Evolutionary conservation across 1,140 invertebrate genomes (phyloP).

Genomic region (Piezodorus guildinii): DNA sequence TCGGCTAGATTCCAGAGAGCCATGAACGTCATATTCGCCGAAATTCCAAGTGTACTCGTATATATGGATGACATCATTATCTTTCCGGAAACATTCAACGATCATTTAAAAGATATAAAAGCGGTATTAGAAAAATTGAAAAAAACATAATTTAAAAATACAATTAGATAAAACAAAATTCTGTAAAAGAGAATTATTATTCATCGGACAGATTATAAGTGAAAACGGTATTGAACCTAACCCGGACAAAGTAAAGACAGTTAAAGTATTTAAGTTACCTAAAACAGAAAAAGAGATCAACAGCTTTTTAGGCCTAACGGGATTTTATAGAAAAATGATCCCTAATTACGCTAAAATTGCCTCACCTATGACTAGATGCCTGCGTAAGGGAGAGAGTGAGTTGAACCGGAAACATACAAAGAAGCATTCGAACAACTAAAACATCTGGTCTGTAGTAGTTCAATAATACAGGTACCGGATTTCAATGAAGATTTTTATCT

Average conservation of each 20-base stretch:
- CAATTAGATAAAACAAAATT: slow-evolving; percentile 30
- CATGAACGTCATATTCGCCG: slow-evolving; percentile 30
- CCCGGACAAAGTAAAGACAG: slow-evolving; percentile 29
- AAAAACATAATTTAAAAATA: slow-evolving; percentile 25
- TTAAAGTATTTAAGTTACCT: slow-evolving; percentile 28
- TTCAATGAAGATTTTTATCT: too few relatives aligned
- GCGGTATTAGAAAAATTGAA: slow-evolving; percentile 27
- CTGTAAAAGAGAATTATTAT: slow-evolving; percentile 28
- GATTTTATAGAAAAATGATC: slow-evolving; percentile 29
- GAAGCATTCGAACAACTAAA: too few relatives aligned
- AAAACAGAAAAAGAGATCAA: slow-evolving; percentile 25
- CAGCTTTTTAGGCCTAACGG: slow-evolving; percentile 28
- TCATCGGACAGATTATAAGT: slow-evolving; percentile 32
- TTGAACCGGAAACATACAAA: too few relatives aligned
- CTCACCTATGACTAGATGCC: slow-evolving; percentile 28
- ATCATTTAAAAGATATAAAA: slow-evolving; percentile 30
- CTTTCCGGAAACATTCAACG: slow-evolving; percentile 30
- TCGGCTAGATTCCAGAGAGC: slow-evolving; percentile 25
- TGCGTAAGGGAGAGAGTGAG: too few relatives aligned
- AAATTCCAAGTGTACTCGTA: slow-evolving; percentile 23
- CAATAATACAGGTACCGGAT: too few relatives aligned
- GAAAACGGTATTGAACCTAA: slow-evolving; percentile 31
- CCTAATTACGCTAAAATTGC: slow-evolving; percentile 29
- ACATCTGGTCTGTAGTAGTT: too few relatives aligned
- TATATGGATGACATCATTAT: slow-evolving; percentile 40